Evolutionary conservation across 2,113 vertebrate genomes (phyloP), one percentile per base, ranked within the genome.

Genomic region (Indri indri): DNA sequence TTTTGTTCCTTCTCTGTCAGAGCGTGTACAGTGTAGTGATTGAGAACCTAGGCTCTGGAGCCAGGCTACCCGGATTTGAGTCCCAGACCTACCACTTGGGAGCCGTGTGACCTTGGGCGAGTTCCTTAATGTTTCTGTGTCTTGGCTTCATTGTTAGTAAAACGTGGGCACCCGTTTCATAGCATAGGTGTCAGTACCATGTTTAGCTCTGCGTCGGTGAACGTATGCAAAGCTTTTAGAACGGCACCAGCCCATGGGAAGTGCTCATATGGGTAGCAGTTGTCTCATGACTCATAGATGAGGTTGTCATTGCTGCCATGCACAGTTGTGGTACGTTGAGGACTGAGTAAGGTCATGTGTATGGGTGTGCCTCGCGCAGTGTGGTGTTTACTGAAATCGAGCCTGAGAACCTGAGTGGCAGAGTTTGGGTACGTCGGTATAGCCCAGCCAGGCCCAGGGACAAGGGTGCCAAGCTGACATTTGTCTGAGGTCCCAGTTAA

Each of bases 241-340:
- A 1, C 4, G 17, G n/a, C 17, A 1, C 30, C 7, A 6, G 22
- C 65, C 27, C 32, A 5, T 59, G 7, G 57, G 50, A 52, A 45
- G n/a, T 32, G 66, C 25, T 25, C 20, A 16, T 23, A 5, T 27
- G 20, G 52, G 61, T 0, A 8, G 27, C 37, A 3, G 14, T 47
- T 0, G 3, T 37, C 20, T 11, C 45, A 23, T 32, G 25, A 5
- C 27, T 86, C 59, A 34, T 25, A 25, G 18, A 34, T 40, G 3
- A 3, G 52, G 25, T 10, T 10, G 3, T 30, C 16, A 27, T 4
- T 0, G 2, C n/a, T 13, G 50, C 68, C 30, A n/a, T 0, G 18
- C 66, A 32, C 52, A 2, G 27, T 12, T 32, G 59, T 9, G 4
- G 57, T 74, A 13, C 13, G 3, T 3, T 6, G 27, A 40, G 70